These are phyloP conservation scores for Megaustenia siamemsis DNA, from an alignment of 2,888 invertebrate species.

Conservation along the genomic window DNA sequence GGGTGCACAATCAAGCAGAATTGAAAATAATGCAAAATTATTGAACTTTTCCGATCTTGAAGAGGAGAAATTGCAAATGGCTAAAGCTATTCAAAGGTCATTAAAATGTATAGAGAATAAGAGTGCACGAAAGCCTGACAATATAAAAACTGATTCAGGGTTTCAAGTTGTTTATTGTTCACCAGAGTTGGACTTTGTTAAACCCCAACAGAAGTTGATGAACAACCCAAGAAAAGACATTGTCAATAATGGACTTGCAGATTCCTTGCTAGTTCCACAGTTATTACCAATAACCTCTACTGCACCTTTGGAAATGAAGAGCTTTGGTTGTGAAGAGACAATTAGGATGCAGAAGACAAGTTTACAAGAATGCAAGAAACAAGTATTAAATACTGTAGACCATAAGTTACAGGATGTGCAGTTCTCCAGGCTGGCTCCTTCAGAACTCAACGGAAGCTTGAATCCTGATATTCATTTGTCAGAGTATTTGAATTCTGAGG, in stretches of 20 bases:
- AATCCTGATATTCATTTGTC: conserved; percentile 36
- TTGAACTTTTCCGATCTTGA: background rate
- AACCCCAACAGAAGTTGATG: background rate
- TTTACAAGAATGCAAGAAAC: background rate
- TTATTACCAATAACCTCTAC: background rate
- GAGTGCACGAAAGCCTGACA: background rate
- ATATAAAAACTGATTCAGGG: background rate
- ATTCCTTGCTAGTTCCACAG: background rate
- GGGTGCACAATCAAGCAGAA: background rate
- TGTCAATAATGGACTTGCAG: background rate
- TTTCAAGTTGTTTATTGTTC: background rate
- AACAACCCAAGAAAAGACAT: background rate
- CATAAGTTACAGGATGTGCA: background rate
- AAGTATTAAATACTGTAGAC: background rate
- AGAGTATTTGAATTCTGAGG: conserved; percentile 31
- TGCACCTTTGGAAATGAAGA: background rate
- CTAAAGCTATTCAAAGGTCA: conserved; percentile 24
- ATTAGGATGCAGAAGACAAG: background rate
- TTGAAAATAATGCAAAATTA: background rate
- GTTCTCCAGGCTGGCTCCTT: background rate
- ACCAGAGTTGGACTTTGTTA: background rate
- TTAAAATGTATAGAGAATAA: background rate
- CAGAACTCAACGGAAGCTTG: conserved; percentile 38
- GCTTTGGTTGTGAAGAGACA: background rate
- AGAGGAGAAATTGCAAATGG: conserved; percentile 16